A percentile compares a stretch with the other conserved stretches of the same genome.
These are phyloP conservation scores for Drosophila pseudotakahashii DNA, from an alignment of 2,888 invertebrate species.

Conservation along the genomic window DNA sequence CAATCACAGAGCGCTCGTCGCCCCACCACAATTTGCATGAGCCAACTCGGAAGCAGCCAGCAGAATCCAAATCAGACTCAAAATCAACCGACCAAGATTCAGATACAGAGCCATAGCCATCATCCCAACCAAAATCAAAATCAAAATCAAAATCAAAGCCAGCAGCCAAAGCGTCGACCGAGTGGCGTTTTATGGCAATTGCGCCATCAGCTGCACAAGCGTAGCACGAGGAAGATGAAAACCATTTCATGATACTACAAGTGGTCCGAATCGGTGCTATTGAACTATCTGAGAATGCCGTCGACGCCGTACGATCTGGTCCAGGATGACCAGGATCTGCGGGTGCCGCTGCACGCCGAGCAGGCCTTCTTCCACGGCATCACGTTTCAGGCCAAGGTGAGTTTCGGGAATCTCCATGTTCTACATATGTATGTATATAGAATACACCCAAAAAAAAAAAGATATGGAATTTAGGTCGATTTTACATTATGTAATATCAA, in stretches of 20 bases:
- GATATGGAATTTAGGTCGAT: no score
- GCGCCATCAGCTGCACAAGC: constrained; percentile 83
- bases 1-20: constrained; percentile 65
- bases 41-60: constrained; percentile 69
- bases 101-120: constrained; percentile 17
- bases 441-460: no score
- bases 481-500: no score
- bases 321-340: constrained; percentile 97
- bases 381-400: constrained; percentile 98
- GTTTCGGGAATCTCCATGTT: constrained; percentile 48
- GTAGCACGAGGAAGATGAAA: constrained; percentile 84
- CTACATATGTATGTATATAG: no score
- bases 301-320: constrained; percentile 96
- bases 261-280: constrained; percentile 85
- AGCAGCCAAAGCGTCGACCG: constrained; percentile 53
- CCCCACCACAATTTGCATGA: constrained; percentile 81
- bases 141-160: constrained; percentile 14
- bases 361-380: constrained; percentile 98
- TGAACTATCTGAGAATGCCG: constrained; percentile 89
- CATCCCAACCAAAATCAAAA: neutral
- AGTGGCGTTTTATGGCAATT: constrained; percentile 83
- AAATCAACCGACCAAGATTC: constrained; percentile 25
- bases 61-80: neutral
- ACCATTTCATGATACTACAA: constrained; percentile 85
- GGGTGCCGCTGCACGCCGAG: constrained; percentile 98